Evolutionary conservation across 2,797 vertebrate species (phyloP), one percentile per base, ranked within the genome.

Genomic region (Hippocampus kuda): DNA sequence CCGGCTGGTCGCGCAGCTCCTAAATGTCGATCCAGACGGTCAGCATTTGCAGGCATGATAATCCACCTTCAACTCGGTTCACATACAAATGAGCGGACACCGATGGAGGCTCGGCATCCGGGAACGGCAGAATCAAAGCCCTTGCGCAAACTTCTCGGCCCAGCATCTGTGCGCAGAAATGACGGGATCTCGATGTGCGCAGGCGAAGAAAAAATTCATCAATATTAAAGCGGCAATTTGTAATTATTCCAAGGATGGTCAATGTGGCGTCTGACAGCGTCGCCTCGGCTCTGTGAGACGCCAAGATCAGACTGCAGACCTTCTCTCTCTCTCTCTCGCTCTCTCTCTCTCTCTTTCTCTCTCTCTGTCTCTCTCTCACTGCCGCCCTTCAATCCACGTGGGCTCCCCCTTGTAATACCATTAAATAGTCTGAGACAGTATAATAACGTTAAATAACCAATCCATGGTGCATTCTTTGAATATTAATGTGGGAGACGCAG

Each of bases 261-360:
- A 46, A 30, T 24, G 53, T 20, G 53, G 67, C 67, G 65, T 76
- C 69, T 81, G 83, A 67, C 82, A 81, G 87, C 85, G 83, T 88
- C 83, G 84, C 83, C 82, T 87, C 82, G 73, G 85, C 69, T 88
- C 83, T 86, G 79, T 74, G 84, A 81, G 84, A 86, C 85, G 80
- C 81, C 80, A 87, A 82, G 86, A 90, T 76, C 84, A 83, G 83
- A 91, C 88, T 90, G 89, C 89, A 88, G 89, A 89, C 83, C 86
- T 75, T 81, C 81, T 86, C 83, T 71, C 68, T 78, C 88, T 79
- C 87, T 82, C 70, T 67, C 41, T 72, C 79, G 56, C 70, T 82
- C 81, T 78, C 80, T 83, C 79, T 74, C 74, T 75, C 81, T 76
- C 78, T 73, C 83, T 67, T 78, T 72, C 78, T 57, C 69, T 68